A percentile compares a stretch with the other conserved stretches of the same genome.
Conservation (phyloP, 2,888 invertebrate genomes). For the Gandaritis pyraliata region DNA sequence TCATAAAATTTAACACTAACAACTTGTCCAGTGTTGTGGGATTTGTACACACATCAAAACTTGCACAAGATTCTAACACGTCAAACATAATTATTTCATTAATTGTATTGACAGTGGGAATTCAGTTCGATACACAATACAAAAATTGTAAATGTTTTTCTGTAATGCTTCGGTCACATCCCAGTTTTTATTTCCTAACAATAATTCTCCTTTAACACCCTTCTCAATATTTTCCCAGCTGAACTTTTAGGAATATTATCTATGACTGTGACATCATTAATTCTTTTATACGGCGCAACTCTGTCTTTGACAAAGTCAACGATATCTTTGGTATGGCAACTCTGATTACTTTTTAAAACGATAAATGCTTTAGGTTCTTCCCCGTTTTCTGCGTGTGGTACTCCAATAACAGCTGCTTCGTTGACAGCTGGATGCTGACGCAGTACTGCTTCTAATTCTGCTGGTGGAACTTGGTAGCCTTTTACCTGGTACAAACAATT, state of each 20-base stretch:
- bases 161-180: no score
- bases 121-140: no score
- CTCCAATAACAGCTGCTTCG: constrained; percentile 94
- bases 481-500: constrained; percentile 76
- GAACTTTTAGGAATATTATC: constrained; percentile 89
- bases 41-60: no score
- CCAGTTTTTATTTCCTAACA: constrained; percentile 44
- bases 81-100: no score
- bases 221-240: constrained; percentile 91
- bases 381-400: constrained; percentile 88
- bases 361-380: constrained; percentile 92
- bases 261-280: constrained; percentile 88
- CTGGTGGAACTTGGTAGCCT: constrained; percentile 93
- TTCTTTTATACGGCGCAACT: constrained; percentile 90
- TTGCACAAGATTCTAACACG: no score
- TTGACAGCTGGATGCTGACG: constrained; percentile 89
- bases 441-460: constrained; percentile 92
- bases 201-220: constrained; percentile 80
- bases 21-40: no score
- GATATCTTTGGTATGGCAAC: constrained; percentile 80
- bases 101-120: no score
- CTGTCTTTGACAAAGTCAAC: constrained; percentile 86
- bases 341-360: constrained; percentile 70
- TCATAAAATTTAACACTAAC: no score
- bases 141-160: no score